Conservation (phyloP, 2,797 vertebrate species). For the Bovichtus variegatus region DNA sequence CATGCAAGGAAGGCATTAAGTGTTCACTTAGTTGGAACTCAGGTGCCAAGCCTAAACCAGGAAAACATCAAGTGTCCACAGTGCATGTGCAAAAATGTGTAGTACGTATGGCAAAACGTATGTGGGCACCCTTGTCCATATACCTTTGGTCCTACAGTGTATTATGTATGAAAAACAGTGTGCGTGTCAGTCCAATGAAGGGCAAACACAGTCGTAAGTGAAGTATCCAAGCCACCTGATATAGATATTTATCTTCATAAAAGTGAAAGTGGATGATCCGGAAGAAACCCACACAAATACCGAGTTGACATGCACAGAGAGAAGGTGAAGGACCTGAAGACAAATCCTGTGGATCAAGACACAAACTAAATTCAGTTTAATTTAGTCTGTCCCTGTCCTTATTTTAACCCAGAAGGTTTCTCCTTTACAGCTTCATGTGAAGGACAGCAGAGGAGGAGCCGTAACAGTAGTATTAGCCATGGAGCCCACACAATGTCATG, state of each 20-base stretch:
- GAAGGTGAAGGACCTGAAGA: neutral
- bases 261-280: neutral
- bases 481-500: conserved; percentile 79
- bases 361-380: neutral
- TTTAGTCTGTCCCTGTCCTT: conserved; percentile 4
- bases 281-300: neutral
- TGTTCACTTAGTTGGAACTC: neutral
- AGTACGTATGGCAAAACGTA: neutral
- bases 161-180: neutral
- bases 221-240: neutral
- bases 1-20: too few species aligned
- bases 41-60: neutral
- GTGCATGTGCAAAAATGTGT: neutral
- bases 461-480: conserved; percentile 58
- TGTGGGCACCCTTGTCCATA: neutral
- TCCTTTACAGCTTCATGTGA: conserved; percentile 59
- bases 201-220: neutral
- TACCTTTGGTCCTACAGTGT: neutral
- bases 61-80: neutral
- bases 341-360: neutral
- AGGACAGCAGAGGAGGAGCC: conserved; percentile 61
- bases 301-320: neutral
- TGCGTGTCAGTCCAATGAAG: neutral
- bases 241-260: neutral
- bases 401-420: conserved; percentile 30